Base-by-base conservation (phyloP, 2,113 vertebrate species). In the Strigops habroptila region DNA sequence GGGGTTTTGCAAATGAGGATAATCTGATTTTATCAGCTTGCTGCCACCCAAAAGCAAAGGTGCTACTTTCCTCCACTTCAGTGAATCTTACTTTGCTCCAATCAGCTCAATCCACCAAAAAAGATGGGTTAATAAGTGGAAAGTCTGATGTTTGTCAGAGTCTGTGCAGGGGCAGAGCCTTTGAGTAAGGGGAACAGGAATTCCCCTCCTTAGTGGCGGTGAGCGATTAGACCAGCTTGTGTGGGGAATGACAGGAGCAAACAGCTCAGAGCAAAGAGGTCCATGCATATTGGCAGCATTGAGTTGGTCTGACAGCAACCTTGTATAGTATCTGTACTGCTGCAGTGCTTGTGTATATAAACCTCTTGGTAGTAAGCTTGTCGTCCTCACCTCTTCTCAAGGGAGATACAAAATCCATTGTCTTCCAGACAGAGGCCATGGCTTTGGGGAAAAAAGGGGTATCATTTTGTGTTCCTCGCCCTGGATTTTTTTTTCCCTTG, bases 11-110 rank as follows among this genome's bases (percentile, higher is more conserved):
- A 4, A 73, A 49, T 73, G 48, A 68, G 39, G 30, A 48, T 60
- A 71, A 63, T 64, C 71, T 76, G 63, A 48, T 86, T 91, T 85
- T 93, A 39, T 35, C 57, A 85, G 48, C 21, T 76, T 46, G 67
- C 75, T 81, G 62, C 18, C 30, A 82, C 67, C 52, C 63, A 82
- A 73, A 95, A 64, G 53, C 52, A 82, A 79, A 80, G 71, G 57
- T 86, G 52, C 23, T 92, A 11, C 44, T 86, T 82, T 76, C 51
- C 24, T 84, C 41, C 7, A 13, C 17, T 69, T 90, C 25, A 44
- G 30, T 86, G 41, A 81, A 65, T 77, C 18, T 86, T 80, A 15
- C 30, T 86, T 92, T 91, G 24, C 59, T 27, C 17, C n/a, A 69
- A 17, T 49, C 25, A 37, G 39, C 71, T 86, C 19, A 55, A 10